Evolutionary conservation across 2,113 vertebrate species (phyloP).

Genomic region (Catagonus wagneri): DNA sequence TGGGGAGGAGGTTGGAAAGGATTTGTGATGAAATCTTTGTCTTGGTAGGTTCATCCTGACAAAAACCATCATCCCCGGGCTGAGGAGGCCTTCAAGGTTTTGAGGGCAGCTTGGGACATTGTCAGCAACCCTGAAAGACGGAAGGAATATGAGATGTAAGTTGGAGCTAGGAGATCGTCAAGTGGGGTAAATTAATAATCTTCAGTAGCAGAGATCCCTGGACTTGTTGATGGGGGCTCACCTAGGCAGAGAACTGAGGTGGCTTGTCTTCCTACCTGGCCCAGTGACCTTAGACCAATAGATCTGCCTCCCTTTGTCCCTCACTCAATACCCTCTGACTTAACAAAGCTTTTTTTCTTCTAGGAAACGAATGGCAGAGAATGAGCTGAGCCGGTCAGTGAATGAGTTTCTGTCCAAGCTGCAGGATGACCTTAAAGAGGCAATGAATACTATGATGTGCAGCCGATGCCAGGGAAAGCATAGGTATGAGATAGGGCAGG

Average conservation of each 20-base stretch:
- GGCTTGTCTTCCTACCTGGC: conserved; percentile 20
- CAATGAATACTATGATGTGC: conserved; percentile 99
- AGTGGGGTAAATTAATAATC: neutral
- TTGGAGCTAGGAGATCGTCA: conserved; percentile 55
- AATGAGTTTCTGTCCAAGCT: conserved; percentile 95
- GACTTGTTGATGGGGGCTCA: neutral
- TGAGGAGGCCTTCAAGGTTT: conserved; percentile 96
- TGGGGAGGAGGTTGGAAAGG: neutral
- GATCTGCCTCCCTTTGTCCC: neutral
- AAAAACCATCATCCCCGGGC: conserved; percentile 96
- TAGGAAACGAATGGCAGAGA: conserved; percentile 95
- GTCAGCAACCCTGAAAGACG: conserved; percentile 95
- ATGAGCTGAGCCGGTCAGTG: conserved; percentile 94
- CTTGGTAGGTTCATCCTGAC: conserved; percentile 95
- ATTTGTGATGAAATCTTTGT: conserved; percentile 65
- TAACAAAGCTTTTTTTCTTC: conserved; percentile 40
- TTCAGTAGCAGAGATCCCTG: neutral
- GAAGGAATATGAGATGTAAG: conserved; percentile 95
- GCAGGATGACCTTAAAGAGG: conserved; percentile 96
- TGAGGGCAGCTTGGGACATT: conserved; percentile 97
- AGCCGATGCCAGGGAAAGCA: conserved; percentile 97
- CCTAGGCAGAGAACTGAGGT: neutral
- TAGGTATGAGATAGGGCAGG: conserved; percentile 87
- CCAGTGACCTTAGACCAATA: neutral
- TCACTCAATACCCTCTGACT: neutral